Evolutionary conservation across 2,113 vertebrate genomes (phyloP).

Genomic region (Coreoperca whiteheadi): DNA sequence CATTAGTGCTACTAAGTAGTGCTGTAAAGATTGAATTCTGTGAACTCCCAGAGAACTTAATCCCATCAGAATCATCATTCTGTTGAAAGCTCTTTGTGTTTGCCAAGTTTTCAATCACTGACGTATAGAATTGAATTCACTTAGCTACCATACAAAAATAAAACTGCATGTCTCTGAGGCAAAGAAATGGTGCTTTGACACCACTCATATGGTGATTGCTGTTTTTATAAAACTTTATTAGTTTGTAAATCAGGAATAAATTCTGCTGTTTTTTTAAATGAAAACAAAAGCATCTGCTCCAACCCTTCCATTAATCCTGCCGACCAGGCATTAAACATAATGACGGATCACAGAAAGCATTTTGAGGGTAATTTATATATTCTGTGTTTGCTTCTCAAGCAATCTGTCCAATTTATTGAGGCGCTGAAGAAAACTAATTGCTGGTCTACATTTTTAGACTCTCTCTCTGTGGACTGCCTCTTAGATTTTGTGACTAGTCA

Average conservation of each 20-base stretch:
- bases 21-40: neutral
- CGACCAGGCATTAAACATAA: conserved; percentile 34
- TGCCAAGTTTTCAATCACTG: conserved; percentile 1
- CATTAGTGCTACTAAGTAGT: neutral
- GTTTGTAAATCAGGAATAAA: conserved; percentile 25
- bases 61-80: neutral
- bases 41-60: neutral
- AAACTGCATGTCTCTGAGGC: neutral
- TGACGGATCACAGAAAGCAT: conserved; percentile 35
- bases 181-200: neutral
- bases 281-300: conserved; percentile 29
- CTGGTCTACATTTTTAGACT: neutral
- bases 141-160: neutral
- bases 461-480: neutral
- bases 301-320: conserved; percentile 47
- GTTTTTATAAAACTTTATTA: neutral
- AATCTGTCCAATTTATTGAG: conserved; percentile 39
- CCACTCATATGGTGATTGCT: neutral
- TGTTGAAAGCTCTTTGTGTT: neutral
- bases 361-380: conserved; percentile 40
- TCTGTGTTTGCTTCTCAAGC: conserved; percentile 20
- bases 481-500: conserved; percentile 2
- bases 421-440: conserved; percentile 16
- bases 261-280: neutral
- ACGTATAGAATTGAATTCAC: neutral